A percentile compares a stretch with the other conserved stretches of the same genome.
phyloP scores from a whole-genome alignment of 2,113 vertebrate species.

The Hystrix cristata region DNA sequence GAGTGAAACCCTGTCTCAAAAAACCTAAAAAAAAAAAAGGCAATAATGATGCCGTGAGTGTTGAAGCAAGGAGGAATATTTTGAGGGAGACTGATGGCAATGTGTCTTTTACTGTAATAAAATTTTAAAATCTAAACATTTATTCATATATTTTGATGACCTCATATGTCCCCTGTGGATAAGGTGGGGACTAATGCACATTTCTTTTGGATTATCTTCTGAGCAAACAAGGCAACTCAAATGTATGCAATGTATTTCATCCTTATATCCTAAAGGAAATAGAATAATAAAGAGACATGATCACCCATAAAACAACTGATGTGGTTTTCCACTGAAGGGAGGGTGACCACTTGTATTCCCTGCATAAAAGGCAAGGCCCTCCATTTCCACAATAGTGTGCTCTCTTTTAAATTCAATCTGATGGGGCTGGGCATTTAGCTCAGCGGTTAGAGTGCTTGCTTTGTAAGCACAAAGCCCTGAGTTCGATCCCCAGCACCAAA shows the following conservation, averaged over 20 bases:
- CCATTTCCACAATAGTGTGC: background rate
- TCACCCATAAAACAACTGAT: background rate
- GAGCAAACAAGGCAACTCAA: constrained; percentile 33
- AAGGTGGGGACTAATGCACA: background rate
- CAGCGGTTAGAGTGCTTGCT: no score
- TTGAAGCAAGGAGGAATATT: background rate
- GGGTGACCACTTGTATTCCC: background rate
- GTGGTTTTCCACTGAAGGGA: background rate
- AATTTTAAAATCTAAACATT: background rate
- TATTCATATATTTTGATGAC: background rate
- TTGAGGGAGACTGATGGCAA: no score
- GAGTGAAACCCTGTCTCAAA: no score
- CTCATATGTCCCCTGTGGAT: background rate
- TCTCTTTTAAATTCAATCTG: constrained; percentile 11
- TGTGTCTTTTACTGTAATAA: background rate
- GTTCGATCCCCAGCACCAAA: no score
- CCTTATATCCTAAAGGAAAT: background rate
- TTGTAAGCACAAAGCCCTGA: no score
- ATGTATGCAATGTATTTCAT: background rate
- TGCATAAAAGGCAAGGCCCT: background rate
- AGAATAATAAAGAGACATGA: background rate
- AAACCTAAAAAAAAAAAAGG: no score
- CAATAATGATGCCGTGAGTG: no score
- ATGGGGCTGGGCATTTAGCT: no score
- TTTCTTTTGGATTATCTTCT: background rate